phyloP scores from a whole-genome alignment of 2,888 invertebrate species.

The Andrena bucephala region DNA sequence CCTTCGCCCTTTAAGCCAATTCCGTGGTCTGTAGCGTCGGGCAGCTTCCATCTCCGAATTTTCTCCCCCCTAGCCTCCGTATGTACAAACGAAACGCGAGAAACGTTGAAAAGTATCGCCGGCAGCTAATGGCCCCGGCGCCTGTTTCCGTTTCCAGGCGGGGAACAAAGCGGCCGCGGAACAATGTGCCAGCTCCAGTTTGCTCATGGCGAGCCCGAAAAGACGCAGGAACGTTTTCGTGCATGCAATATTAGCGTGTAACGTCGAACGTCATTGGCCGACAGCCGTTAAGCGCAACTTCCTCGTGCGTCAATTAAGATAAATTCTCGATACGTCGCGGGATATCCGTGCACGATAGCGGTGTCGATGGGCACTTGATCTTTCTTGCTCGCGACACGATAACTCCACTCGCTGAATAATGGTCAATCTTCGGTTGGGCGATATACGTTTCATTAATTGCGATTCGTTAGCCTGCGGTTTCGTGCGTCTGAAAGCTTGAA shows the following conservation, averaged over 20 bases:
- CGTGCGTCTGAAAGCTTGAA: background rate
- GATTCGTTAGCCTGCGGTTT: slow-evolving; percentile 5
- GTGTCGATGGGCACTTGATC: slow-evolving; percentile 48
- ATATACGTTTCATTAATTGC: slow-evolving; percentile 46
- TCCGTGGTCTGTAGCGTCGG: too few relatives aligned
- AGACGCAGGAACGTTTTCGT: background rate
- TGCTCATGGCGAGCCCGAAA: background rate
- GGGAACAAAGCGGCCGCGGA: background rate
- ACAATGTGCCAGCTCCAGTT: slow-evolving; percentile 5
- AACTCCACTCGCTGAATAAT: slow-evolving; percentile 33
- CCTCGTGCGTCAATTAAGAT: slow-evolving; percentile 71
- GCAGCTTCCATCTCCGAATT: too few relatives aligned
- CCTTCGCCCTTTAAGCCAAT: too few relatives aligned
- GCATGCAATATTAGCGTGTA: background rate
- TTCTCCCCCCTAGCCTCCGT: too few relatives aligned
- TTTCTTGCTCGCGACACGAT: slow-evolving; percentile 34
- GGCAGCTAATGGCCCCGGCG: background rate
- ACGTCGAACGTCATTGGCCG: slow-evolving; percentile 8
- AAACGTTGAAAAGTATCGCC: slow-evolving; percentile 10
- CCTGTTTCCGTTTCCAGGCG: background rate
- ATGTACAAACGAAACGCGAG: too few relatives aligned
- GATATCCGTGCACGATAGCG: slow-evolving; percentile 70
- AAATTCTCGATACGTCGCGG: slow-evolving; percentile 65
- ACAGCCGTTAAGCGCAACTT: slow-evolving; percentile 38
- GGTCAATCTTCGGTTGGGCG: slow-evolving; percentile 1